phyloP scores from a whole-genome alignment of 2,797 vertebrate species.

The Hippocampus kuda region DNA sequence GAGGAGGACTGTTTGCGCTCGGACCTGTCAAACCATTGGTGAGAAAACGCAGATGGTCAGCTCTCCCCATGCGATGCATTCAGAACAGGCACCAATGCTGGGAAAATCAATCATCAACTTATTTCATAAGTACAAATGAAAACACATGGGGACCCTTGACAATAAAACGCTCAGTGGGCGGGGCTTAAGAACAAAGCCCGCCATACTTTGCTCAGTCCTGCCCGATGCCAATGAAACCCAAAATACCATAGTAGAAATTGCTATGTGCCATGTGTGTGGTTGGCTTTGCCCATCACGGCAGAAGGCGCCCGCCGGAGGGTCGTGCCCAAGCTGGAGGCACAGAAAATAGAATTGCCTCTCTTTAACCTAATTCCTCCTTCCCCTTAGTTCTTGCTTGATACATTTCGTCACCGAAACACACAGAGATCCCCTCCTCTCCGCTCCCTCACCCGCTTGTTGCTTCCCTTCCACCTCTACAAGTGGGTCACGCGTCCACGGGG shows the following conservation, averaged over 20 bases:
- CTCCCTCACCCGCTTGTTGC: neutral
- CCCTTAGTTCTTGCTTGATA: slow-evolving; percentile 1
- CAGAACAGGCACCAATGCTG: too few species aligned
- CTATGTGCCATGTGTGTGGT: slow-evolving; percentile 57
- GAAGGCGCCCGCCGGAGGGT: slow-evolving; percentile 51
- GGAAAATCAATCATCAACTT: too few species aligned
- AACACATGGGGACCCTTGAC: too few species aligned
- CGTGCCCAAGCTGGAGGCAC: slow-evolving; percentile 37
- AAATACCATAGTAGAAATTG: neutral
- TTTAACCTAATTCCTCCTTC: slow-evolving; percentile 31
- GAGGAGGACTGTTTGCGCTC: slow-evolving; percentile 80
- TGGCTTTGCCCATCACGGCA: slow-evolving; percentile 50
- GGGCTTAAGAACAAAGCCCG: too few species aligned
- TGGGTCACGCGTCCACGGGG: slow-evolving; percentile 60
- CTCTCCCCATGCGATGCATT: neutral
- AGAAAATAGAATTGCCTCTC: slow-evolving; percentile 33
- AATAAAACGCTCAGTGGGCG: too few species aligned
- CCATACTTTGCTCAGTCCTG: slow-evolving; percentile 14
- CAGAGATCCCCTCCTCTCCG: neutral
- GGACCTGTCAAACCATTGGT: slow-evolving; percentile 84
- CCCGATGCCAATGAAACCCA: neutral
- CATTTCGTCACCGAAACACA: slow-evolving; percentile 1
- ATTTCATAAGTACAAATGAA: too few species aligned
- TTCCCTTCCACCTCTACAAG: slow-evolving; percentile 43
- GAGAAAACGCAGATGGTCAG: slow-evolving; percentile 40